Conservation (phyloP, 2,797 vertebrate species). For the Phrynocephalus guinanensis region DNA sequence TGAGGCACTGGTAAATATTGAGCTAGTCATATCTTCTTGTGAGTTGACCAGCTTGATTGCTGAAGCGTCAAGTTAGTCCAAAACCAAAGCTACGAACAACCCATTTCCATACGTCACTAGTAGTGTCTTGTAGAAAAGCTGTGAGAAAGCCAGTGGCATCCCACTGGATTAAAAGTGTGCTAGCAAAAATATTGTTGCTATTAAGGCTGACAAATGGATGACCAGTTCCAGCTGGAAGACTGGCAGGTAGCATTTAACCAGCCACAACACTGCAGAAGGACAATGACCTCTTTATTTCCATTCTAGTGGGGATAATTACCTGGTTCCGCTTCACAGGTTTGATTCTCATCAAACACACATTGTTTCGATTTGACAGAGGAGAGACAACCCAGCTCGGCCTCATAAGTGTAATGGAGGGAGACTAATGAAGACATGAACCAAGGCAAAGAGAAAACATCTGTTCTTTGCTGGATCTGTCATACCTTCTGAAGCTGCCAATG, state of each 20-base stretch:
- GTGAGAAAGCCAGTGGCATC: neutral
- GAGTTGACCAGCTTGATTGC: neutral
- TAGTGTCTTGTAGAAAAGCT: neutral
- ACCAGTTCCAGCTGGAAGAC: slow-evolving; percentile 44
- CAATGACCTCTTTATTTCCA: slow-evolving; percentile 37
- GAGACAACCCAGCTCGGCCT: neutral
- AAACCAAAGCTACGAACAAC: neutral
- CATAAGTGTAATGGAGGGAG: slow-evolving; percentile 24
- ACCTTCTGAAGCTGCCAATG: neutral
- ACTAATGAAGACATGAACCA: slow-evolving; percentile 13
- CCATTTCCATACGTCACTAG: neutral
- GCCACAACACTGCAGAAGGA: slow-evolving; percentile 16
- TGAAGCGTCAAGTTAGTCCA: neutral
- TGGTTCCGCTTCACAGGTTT: slow-evolving; percentile 24
- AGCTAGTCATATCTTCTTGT: neutral
- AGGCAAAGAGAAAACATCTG: neutral
- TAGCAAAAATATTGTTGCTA: slow-evolving; percentile 39
- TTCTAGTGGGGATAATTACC: slow-evolving; percentile 47
- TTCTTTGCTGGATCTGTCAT: neutral
- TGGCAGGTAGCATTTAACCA: slow-evolving; percentile 46
- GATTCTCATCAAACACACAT: slow-evolving; percentile 18
- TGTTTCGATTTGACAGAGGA: slow-evolving; percentile 36
- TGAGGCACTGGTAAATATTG: neutral
- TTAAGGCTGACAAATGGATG: slow-evolving; percentile 39
- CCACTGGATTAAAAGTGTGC: neutral